phyloP scores from a whole-genome alignment of 1,140 invertebrate genomes.

The Tetragonula clypearis region DNA sequence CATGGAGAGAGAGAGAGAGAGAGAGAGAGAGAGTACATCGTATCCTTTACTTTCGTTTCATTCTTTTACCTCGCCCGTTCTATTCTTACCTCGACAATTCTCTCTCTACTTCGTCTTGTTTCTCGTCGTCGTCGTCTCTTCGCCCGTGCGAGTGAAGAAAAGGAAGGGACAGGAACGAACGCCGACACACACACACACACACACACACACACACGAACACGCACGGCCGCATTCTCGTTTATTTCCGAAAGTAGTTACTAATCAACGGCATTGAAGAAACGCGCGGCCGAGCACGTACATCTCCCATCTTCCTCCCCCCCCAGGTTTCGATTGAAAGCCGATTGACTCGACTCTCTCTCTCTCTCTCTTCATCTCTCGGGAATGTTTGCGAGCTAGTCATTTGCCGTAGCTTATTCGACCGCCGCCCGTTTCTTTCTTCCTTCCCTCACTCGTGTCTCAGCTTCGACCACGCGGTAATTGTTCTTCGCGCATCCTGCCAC shows the following conservation, averaged over 20 bases:
- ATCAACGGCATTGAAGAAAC: conserved; percentile 67
- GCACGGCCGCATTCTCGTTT: conserved; percentile 42
- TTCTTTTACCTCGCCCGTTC: background rate
- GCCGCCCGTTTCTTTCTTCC: background rate
- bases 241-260: conserved; percentile 63
- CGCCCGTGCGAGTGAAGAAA: background rate
- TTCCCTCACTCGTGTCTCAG: background rate
- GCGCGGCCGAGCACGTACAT: background rate
- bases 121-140: background rate
- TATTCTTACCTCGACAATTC: too few species aligned
- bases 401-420: conserved; percentile 30
- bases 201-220: background rate
- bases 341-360: conserved; percentile 36
- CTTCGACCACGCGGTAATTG: background rate
- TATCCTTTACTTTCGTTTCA: conserved; percentile 19
- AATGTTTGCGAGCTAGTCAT: conserved; percentile 57
- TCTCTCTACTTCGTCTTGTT: background rate
- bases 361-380: background rate
- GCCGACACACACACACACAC: background rate
- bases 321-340: conserved; percentile 58
- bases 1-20: background rate
- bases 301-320: background rate
- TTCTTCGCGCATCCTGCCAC: background rate
- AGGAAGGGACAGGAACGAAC: too few species aligned
- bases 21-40: background rate